A percentile compares a stretch with the other conserved stretches of the same genome.
Evolutionary conservation across 1,140 invertebrate genomes (phyloP).

Genomic region (Pectinophora gossypiella): DNA sequence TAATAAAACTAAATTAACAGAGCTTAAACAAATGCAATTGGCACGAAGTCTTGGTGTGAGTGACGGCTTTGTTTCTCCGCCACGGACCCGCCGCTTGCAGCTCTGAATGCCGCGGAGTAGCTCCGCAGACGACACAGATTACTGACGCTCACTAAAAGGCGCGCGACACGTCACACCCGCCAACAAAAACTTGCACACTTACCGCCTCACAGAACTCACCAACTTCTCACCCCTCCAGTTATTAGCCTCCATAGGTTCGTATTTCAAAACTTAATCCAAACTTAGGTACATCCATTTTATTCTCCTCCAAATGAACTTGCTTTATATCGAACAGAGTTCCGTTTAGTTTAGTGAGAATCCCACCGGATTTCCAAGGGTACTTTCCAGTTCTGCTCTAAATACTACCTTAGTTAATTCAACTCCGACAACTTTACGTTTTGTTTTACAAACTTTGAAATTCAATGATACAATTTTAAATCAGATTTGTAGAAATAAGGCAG

Average conservation of each 20-base stretch:
- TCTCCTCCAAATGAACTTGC: neutral
- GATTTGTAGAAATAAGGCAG: too few species aligned
- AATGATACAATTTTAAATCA: too few species aligned
- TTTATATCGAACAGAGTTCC: neutral
- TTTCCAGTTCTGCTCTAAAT: neutral
- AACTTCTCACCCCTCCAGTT: conserved; percentile 11
- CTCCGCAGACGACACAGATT: too few species aligned
- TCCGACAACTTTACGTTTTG: too few species aligned
- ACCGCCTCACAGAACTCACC: conserved; percentile 21
- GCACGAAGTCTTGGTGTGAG: neutral
- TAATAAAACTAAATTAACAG: neutral
- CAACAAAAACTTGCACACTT: conserved; percentile 23
- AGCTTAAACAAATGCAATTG: conserved; percentile 2
- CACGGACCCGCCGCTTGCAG: conserved; percentile 10
- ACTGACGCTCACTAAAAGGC: conserved; percentile 16
- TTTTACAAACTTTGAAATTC: too few species aligned
- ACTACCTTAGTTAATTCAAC: neutral
- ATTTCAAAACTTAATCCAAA: conserved; percentile 17
- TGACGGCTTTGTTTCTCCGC: conserved; percentile 15
- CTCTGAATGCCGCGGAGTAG: conserved; percentile 11
- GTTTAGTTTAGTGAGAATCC: neutral
- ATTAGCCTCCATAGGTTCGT: conserved; percentile 12
- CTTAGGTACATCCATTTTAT: conserved; percentile 2
- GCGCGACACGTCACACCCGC: conserved; percentile 17
- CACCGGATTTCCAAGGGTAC: neutral